Evolutionary conservation across 2,888 invertebrate genomes (phyloP), one percentile per base, ranked within the genome.

Genomic region (Vanessa cardui): DNA sequence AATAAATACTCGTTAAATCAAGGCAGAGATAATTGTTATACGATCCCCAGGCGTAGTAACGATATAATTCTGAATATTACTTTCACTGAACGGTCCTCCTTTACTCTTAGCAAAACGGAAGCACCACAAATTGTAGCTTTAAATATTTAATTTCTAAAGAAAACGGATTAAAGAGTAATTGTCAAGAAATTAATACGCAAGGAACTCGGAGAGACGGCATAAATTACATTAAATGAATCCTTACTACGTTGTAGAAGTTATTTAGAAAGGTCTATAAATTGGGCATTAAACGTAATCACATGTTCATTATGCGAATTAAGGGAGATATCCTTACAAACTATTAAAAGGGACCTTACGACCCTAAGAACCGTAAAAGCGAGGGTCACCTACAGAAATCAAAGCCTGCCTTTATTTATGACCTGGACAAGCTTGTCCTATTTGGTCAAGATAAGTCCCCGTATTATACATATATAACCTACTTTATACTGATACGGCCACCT

Each of bases 371-470:
- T 78, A 79, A 82, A 82, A 84, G 82, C 79, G 74, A 83, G 83
- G 88, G 88, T 90, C 88, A 88, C 86, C 85, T 88, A 85, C 85
- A 88, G 87, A 88, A 90, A 92, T 90, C 90, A 89, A 90, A 90
- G 88, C 86, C 86, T 81, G 80, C 75, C 80, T 80, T 89, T 90
- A 90, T 91, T 91, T 90, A 90, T 90, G 87, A 85, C 86, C 86
- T 88, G 88, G 83, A 84, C 85, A 83, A 71, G 80, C 80, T 77
- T 82, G 80, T 79, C 80, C 81, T 84, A 85, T 84, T 85, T 81
- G 80, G 82, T 78, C 79, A 77, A 89, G 88, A 89, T 90, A 90
- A 90, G 85, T 84, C 85, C 81, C 81, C 77, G 82, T 87, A 84
- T 84, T 84, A 86, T 85, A 87, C 82, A 84, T 85, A 86, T 85